Evolutionary conservation across 2,113 vertebrate genomes (phyloP), one percentile per base, ranked within the genome.

Genomic region (Hippopotamus amphibius): DNA sequence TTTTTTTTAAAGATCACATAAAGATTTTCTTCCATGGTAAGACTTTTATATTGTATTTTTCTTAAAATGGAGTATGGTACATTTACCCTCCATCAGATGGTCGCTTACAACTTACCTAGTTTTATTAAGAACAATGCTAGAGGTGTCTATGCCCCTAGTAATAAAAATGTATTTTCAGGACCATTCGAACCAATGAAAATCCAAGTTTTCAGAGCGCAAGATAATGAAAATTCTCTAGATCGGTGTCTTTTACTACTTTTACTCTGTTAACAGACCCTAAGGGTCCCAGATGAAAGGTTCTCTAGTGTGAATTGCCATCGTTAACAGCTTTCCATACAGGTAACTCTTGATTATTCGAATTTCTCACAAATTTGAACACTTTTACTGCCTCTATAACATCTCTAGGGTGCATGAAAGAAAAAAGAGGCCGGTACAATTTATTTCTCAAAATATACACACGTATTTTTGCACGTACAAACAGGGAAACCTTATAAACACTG

Each of bases 211-310:
- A 95, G 96, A 97, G 80, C 80, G 89, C 89, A 92, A 96, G 96
- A 97, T 97, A 96, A 97, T 97, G 96, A 98, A 98, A 98, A 97
- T 95, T 97, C 97, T 96, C 96, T 93, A 97, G 84, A 95, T 96
- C 10, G 0, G 92, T 96, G 95, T 98, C 96, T 97, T 98, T 98
- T 97, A 98, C 84, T 95, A 96, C 95, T 97, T 98, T 97, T 98
- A 97, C 96, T 97, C 96, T 97, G 96, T 96, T 97, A 97, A 96
- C 90, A 96, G 95, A 96, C 53, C 46, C 79, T 11, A 77, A 94
- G 95, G 66, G 55, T 96, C 92, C 97, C 90, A 5, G 26, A 90
- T 63, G 88, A 97, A 98, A 97, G 84, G 87, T 74, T 71, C 66
- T 93, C 59, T 48, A 90, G 65, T 0, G 2, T 95, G 90, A 97